A percentile compares a stretch with the other conserved stretches of the same genome.
Conservation (phyloP, 2,797 vertebrate genomes). For the Philypnodon macrostomus region DNA sequence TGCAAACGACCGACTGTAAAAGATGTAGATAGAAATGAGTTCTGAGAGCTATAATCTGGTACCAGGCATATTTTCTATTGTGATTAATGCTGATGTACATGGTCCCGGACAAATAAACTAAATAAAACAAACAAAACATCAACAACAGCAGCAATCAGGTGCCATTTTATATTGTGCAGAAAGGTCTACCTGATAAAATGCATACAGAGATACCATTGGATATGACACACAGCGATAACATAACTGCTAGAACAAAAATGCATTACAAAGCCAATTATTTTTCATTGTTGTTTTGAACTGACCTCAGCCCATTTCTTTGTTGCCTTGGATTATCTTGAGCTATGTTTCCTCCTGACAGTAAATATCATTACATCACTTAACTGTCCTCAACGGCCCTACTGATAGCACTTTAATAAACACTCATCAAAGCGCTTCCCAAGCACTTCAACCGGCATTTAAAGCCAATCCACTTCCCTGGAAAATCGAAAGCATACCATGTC, state of each 20-base stretch:
- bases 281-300: constrained; percentile 9
- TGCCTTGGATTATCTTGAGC: constrained; percentile 19
- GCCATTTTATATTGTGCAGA: too few species aligned
- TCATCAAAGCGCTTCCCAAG: constrained; percentile 41
- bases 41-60: too few species aligned
- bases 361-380: constrained; percentile 29
- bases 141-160: too few species aligned
- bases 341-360: constrained; percentile 29
- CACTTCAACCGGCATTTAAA: constrained; percentile 30
- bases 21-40: too few species aligned
- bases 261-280: constrained; percentile 1
- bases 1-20: too few species aligned
- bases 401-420: constrained; percentile 41
- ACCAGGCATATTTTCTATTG: too few species aligned
- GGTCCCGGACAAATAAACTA: too few species aligned
- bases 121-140: too few species aligned
- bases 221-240: not conserved
- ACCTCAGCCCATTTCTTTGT: constrained; percentile 6
- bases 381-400: too few species aligned
- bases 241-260: not conserved
- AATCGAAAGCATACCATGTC: constrained; percentile 57
- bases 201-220: not conserved
- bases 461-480: constrained; percentile 36
- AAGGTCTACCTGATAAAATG: too few species aligned
- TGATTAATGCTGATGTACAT: too few species aligned